These are phyloP conservation scores for Lamproptera curius DNA, from an alignment of 2,888 invertebrate genomes.

Conservation along the genomic window DNA sequence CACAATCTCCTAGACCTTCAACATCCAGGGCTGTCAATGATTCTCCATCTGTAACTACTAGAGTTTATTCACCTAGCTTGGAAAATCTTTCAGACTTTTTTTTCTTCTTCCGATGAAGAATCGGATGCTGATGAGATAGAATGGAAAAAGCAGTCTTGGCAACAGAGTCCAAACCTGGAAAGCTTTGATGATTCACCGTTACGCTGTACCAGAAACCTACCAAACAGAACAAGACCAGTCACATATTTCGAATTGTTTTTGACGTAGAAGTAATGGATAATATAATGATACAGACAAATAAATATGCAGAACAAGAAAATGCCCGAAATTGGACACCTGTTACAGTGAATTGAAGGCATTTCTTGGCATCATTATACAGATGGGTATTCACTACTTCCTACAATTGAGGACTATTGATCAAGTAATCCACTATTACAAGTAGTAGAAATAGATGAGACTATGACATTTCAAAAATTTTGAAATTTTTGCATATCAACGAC, in stretches of 20 bases:
- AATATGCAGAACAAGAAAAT: slow-evolving; percentile 1
- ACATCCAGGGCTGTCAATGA: slow-evolving; percentile 12
- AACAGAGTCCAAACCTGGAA: too few relatives aligned
- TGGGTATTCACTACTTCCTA: slow-evolving; percentile 23
- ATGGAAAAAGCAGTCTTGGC: not conserved
- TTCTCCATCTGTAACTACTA: slow-evolving; percentile 17
- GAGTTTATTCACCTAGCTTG: slow-evolving; percentile 21
- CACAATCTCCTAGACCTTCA: not conserved
- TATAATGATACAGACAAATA: not conserved
- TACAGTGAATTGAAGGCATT: too few relatives aligned
- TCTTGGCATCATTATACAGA: too few relatives aligned
- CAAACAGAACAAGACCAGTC: too few relatives aligned
- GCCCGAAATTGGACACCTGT: not conserved
- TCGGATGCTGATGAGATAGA: slow-evolving; percentile 19
- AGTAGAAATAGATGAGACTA: slow-evolving; percentile 21
- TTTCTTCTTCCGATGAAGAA: slow-evolving; percentile 21
- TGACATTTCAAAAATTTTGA: slow-evolving; percentile 19
- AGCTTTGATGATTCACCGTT: too few relatives aligned
- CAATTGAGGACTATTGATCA: slow-evolving; percentile 26
- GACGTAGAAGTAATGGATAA: too few relatives aligned
- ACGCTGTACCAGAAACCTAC: too few relatives aligned
- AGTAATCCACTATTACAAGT: slow-evolving; percentile 2
- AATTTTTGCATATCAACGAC: too few relatives aligned
- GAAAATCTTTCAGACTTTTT: slow-evolving; percentile 24
- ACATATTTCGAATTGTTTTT: too few relatives aligned